phyloP scores from a whole-genome alignment of 1,140 invertebrate genomes.

The Drosophila insularis region DNA sequence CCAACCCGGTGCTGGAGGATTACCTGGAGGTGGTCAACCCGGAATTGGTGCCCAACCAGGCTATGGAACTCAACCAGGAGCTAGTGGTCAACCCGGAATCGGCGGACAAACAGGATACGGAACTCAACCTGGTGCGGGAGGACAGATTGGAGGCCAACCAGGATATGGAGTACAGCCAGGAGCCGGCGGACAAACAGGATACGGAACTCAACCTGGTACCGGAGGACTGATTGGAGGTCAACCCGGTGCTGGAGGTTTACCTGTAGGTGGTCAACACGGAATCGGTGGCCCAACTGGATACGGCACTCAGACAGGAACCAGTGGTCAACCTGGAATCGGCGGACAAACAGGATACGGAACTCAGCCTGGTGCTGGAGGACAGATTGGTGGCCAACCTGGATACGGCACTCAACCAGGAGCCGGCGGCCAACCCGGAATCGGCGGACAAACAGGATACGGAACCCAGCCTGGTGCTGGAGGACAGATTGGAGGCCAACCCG shows the following conservation, averaged over 20 bases:
- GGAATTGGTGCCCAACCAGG: constrained; percentile 13
- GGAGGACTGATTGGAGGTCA: constrained; percentile 13
- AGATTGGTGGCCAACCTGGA: too few species aligned
- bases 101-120: constrained; percentile 13
- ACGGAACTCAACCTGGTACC: constrained; percentile 8
- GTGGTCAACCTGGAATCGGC: background rate
- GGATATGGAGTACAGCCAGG: constrained; percentile 3
- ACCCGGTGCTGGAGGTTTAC: background rate
- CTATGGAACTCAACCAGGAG: constrained; percentile 8
- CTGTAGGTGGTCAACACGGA: constrained; percentile 10
- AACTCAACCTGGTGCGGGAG: constrained; percentile 9
- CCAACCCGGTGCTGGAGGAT: background rate
- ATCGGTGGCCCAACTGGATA: constrained; percentile 23
- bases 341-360: constrained; percentile 17
- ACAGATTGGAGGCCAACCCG: constrained; percentile 20
- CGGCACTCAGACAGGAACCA: constrained; percentile 4
- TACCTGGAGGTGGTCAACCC: background rate
- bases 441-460: constrained; percentile 21
- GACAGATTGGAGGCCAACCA: constrained; percentile 2
- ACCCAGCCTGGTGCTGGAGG: constrained; percentile 18
- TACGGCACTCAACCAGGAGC: background rate
- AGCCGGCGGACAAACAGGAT: background rate
- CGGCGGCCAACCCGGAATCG: too few species aligned
- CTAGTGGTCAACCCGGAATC: background rate
- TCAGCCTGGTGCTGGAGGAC: constrained; percentile 16